Conservation (phyloP, 64 coral and sea anemone genomes). For the Porites australiensis region DNA sequence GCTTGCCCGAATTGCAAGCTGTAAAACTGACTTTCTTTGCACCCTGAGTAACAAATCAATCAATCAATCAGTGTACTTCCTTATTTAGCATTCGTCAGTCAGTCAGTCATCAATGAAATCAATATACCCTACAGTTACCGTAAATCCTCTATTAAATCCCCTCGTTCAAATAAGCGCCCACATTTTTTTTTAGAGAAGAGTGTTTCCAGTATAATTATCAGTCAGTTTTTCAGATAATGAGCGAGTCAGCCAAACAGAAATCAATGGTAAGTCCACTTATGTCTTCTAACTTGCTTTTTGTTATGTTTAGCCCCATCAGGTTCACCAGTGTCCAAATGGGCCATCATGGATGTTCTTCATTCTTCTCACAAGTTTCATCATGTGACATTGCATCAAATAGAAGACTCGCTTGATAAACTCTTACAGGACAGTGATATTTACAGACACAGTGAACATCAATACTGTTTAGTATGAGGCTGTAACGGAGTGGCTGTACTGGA, state of each 20-base stretch:
- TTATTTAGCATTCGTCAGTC: neutral
- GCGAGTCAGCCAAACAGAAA: no score
- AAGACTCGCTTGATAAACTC: conserved; percentile 32
- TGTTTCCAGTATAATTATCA: no score
- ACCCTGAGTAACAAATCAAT: no score
- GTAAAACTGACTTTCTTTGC: no score
- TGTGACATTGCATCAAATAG: conserved; percentile 21
- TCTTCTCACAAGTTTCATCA: conserved; percentile 38
- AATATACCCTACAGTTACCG: neutral
- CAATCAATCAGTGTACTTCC: neutral
- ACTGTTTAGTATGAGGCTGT: conserved; percentile 8
- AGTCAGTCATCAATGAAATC: neutral
- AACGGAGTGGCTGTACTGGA: no score
- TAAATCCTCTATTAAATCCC: no score
- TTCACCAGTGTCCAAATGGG: conserved; percentile 27
- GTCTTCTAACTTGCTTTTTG: neutral
- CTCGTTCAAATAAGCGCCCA: no score
- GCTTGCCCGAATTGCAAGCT: no score
- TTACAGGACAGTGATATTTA: conserved; percentile 38
- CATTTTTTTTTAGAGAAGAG: no score
- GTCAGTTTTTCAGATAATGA: no score
- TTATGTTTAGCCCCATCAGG: conserved; percentile 4
- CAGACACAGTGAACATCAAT: conserved; percentile 28
- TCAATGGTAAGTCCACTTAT: neutral
- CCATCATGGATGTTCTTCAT: conserved; percentile 50